phyloP scores from a whole-genome alignment of 2,888 invertebrate genomes.

The Hirudinaria manillensis region DNA sequence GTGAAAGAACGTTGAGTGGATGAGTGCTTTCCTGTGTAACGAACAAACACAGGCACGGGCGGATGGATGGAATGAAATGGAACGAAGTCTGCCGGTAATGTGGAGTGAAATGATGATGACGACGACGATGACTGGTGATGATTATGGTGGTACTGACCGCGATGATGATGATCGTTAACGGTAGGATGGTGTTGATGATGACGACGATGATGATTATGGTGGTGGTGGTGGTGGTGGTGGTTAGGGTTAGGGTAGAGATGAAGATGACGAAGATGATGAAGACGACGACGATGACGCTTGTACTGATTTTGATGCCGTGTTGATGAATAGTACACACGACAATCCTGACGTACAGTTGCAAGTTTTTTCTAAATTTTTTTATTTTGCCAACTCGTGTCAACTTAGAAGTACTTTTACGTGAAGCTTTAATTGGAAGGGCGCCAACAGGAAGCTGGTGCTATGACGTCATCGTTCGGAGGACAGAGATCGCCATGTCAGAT shows the following conservation, averaged over 20 bases:
- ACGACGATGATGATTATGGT: not conserved
- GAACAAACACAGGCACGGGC: not conserved
- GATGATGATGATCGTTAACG: not conserved
- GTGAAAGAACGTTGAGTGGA: not conserved
- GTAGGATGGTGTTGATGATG: conserved; percentile 10
- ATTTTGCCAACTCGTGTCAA: too few species aligned
- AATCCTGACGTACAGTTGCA: not conserved
- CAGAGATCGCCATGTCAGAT: too few species aligned
- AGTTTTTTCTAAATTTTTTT: too few species aligned
- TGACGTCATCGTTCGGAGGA: too few species aligned
- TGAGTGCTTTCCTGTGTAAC: too few species aligned
- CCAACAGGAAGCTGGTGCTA: too few species aligned
- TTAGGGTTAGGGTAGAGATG: not conserved
- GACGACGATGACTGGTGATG: conserved; percentile 14
- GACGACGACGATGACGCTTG: not conserved
- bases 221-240: not conserved
- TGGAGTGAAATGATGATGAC: not conserved
- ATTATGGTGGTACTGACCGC: conserved; percentile 7
- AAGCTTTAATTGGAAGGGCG: too few species aligned
- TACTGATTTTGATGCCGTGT: too few species aligned
- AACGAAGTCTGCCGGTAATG: not conserved
- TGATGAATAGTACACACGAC: not conserved
- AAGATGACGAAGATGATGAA: not conserved
- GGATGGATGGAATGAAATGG: not conserved
- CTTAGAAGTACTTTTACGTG: too few species aligned